Base-by-base conservation (phyloP, 1,140 invertebrate species). In the Myzus persicae region DNA sequence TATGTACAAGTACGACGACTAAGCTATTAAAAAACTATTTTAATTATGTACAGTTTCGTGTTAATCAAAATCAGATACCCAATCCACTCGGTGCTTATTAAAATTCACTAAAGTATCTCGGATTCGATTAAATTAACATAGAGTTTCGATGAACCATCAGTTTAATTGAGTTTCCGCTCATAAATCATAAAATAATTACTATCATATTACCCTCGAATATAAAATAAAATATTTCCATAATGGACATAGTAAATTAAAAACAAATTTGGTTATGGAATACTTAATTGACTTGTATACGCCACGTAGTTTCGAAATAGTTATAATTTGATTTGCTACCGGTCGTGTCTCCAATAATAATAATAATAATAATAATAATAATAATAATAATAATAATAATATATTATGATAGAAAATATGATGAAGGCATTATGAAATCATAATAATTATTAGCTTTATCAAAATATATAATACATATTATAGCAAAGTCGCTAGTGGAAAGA, bases 21-120 rank as follows among this genome's bases (percentile, higher is more conserved):
- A 67, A 67, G 59, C 59, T n/a, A 67, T 67, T 67, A 51, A 67
- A 67, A 59, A 76, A 76, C 31, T 76, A 76, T 76, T 76, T 76
- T 76, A 76, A 76, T 76, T 76, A 76, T 36, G 14, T 76, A n/a
- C 11, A n/a, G 14, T n/a, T 76, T n/a, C 14, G 5, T 18, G 59
- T 36, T 76, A 76, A 76, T 76, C n/a, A 76, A 76, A 76, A 67
- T 67, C 59, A 67, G 59, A 67, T n/a, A 67, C 11, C 31, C 11
- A 31, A 67, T n/a, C 3, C 31, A 67, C 59, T 67, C 11, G 26
- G 31, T 4, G 59, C 59, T 67, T 67, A n/a, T 67, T 67, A 67
- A 67, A 67, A 67, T 67, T 14, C 59, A 67, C 59, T 67, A 67
- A 67, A 67, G 31, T 67, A 67, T 67, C 31, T 67, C 59, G 11